A percentile compares a stretch with the other conserved stretches of the same genome.
Conservation (phyloP, 2,113 vertebrate genomes). For the Crotophaga sulcirostris region DNA sequence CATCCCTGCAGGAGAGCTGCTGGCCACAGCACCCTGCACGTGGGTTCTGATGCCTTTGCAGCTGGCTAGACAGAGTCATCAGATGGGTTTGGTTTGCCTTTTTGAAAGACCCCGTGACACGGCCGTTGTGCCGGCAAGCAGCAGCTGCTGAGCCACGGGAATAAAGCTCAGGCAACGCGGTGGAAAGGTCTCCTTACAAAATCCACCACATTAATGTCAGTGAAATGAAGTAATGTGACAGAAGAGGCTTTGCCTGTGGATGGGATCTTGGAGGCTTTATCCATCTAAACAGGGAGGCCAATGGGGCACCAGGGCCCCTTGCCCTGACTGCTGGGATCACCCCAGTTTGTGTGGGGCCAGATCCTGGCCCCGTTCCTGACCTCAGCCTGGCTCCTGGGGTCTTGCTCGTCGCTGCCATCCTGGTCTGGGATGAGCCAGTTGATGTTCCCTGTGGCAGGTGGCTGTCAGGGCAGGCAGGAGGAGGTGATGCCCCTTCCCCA, state of each 20-base stretch:
- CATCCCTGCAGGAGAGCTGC: neutral
- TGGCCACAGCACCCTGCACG: fast-evolving
- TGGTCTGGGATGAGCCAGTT: neutral
- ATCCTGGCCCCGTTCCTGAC: neutral
- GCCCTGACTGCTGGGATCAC: neutral
- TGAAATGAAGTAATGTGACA: neutral
- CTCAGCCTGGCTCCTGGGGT: neutral
- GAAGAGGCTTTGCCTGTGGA: neutral
- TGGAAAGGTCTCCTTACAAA: neutral
- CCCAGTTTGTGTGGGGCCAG: neutral
- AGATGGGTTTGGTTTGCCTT: neutral
- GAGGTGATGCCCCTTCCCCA: neutral
- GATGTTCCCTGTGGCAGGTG: neutral
- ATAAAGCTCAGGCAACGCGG: neutral
- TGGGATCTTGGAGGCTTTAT: neutral
- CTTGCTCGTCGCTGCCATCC: neutral
- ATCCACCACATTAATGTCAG: neutral
- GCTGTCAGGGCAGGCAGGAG: neutral
- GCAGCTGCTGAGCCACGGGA: neutral
- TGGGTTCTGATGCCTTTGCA: neutral
- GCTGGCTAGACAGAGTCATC: fast-evolving
- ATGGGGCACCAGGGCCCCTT: neutral
- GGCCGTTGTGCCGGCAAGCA: fast-evolving
- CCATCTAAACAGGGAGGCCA: neutral
- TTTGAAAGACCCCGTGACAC: fast-evolving